phyloP scores from a whole-genome alignment of 2,888 invertebrate genomes.

The Horisme vitalbata region DNA sequence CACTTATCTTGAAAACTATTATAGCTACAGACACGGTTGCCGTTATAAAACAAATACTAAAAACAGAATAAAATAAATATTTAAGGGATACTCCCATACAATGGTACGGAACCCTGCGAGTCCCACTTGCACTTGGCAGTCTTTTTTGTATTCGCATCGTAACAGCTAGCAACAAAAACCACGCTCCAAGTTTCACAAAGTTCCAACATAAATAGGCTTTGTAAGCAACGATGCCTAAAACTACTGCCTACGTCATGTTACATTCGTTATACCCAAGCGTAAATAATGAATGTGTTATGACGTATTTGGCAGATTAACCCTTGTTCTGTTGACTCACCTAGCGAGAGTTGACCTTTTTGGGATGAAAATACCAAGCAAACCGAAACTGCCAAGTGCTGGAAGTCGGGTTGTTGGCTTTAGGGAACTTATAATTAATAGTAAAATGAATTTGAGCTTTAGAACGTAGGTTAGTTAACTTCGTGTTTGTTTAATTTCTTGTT shows the following conservation, averaged over 20 bases:
- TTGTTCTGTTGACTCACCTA: constrained; percentile 36
- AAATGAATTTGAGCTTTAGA: constrained; percentile 2
- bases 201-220: too few relatives aligned
- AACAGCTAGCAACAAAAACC: too few relatives aligned
- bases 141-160: too few relatives aligned
- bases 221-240: neutral
- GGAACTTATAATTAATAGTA: constrained; percentile 23
- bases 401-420: constrained; percentile 29
- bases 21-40: too few relatives aligned
- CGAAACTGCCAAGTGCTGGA: constrained; percentile 36
- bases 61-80: too few relatives aligned
- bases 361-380: constrained; percentile 34
- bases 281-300: constrained; percentile 30
- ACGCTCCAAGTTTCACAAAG: too few relatives aligned
- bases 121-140: too few relatives aligned
- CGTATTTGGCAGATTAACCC: constrained; percentile 32
- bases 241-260: neutral
- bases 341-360: constrained; percentile 38
- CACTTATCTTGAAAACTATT: too few relatives aligned
- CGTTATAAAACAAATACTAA: too few relatives aligned
- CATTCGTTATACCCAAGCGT: neutral
- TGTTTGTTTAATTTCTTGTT: constrained; percentile 3
- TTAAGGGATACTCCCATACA: too few relatives aligned
- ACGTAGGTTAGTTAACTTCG: neutral
- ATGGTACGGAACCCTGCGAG: too few relatives aligned